Conservation (phyloP, 53 echinoderm and acorn worm genomes). For the Crossaster papposus region DNA sequence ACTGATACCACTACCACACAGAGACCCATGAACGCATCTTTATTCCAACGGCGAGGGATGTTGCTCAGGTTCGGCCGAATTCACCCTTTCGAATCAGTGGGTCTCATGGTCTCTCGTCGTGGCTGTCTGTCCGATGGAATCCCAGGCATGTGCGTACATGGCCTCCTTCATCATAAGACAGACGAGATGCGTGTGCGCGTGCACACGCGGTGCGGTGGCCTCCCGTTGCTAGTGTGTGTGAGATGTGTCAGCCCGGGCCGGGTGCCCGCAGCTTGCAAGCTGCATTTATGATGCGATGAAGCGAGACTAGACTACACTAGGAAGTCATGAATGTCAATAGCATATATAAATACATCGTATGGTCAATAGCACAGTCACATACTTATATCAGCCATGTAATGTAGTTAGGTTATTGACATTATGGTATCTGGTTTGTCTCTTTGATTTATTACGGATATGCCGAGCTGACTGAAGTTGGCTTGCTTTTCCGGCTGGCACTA, state of each 20-base stretch:
- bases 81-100: not conserved
- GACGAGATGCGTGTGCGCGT: slow-evolving; percentile 1
- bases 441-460: no score
- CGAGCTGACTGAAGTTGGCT: no score
- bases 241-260: not conserved
- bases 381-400: not conserved
- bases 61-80: not conserved
- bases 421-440: not conserved
- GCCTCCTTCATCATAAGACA: slow-evolving; percentile 4
- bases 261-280: not conserved
- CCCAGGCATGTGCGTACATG: slow-evolving; percentile 35
- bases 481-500: no score
- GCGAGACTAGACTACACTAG: not conserved
- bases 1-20: not conserved
- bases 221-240: not conserved
- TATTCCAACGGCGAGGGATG: slow-evolving; percentile 20
- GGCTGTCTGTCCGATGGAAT: slow-evolving; percentile 15
- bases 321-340: slow-evolving; percentile 32
- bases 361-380: not conserved
- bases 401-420: slow-evolving; percentile 43
- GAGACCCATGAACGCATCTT: slow-evolving; percentile 3
- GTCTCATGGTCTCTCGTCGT: not conserved
- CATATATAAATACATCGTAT: slow-evolving; percentile 1
- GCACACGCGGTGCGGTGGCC: no score
- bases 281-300: not conserved